Evolutionary conservation across 2,797 vertebrate genomes (phyloP).

Genomic region (Falco peregrinus): DNA sequence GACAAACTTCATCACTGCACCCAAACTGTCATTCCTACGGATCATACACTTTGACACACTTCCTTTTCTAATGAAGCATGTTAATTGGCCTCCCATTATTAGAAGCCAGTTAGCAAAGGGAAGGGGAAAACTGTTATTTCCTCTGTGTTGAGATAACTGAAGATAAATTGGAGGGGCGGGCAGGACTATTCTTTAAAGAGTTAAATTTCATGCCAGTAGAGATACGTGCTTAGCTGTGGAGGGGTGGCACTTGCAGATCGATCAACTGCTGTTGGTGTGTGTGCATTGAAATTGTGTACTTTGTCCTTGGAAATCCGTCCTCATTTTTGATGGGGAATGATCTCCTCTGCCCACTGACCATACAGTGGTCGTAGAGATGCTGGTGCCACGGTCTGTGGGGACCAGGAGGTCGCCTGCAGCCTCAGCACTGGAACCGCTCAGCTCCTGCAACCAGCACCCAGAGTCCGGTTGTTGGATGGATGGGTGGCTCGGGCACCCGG

Average conservation of each 20-base stretch:
- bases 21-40: not conserved
- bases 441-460: fast-evolving
- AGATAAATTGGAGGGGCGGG: not conserved
- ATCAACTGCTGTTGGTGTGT: not conserved
- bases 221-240: not conserved
- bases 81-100: not conserved
- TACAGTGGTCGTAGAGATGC: fast-evolving
- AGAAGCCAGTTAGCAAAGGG: not conserved
- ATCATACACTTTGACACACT: fast-evolving
- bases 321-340: not conserved
- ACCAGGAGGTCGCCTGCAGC: not conserved
- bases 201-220: not conserved
- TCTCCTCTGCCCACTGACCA: not conserved
- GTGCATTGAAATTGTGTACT: not conserved
- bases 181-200: not conserved
- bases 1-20: not conserved
- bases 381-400: no score
- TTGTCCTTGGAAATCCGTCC: not conserved
- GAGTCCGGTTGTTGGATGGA: not conserved
- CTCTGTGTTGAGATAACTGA: not conserved
- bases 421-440: fast-evolving
- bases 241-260: not conserved
- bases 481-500: fast-evolving
- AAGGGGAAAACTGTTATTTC: not conserved
- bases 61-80: not conserved